Base-by-base conservation (phyloP, 2,797 vertebrate species). In the Sylvia borin region DNA sequence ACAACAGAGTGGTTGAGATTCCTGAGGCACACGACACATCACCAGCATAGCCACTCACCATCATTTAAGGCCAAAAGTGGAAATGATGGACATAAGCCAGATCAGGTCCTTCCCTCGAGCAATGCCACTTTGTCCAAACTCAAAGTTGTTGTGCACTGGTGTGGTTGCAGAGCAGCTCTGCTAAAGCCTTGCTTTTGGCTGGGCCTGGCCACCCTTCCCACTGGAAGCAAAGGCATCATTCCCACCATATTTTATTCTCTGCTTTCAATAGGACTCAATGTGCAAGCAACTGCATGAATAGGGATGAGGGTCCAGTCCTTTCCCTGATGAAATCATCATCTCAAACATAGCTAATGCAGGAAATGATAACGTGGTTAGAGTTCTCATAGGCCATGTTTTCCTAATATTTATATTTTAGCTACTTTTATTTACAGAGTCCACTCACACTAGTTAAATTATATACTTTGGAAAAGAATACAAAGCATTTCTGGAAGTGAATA, bases 341-440 rank as follows among this genome's bases (percentile, higher is more conserved):
- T 81, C 76, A 84, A 75, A 73, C 32, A 54, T 10, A 92, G 82
- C 77, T 88, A 92, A 55, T 73, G 27, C 90, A 96, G 90, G 94
- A 96, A 94, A 88, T 43, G 70, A 78, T 92, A 96, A 90, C 2
- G 0, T n/a, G 25, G 75, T 84, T 90, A 70, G 62, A 60, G 87
- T 50, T 93, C 82, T 85, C 79, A 86, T 92, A 90, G 94, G 70
- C 79, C 2, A 1, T 53, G 32, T 92, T 91, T 92, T 92, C 73
- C 83, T 73, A 91, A 95, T 79, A 94, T 81, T 95, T 93, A 88
- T 79, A 95, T 85, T 93, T 93, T 74, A 71, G 60, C 50, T 94
- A 79, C 83, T 95, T 94, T 85, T 92, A 90, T 96, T 92, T 93
- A 92, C 32, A 5, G 55, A 87, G 71, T 53, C 61, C 67, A 21